Percentiles rank a stretch among this genome's conserved stretches.
phyloP scores from a whole-genome alignment of 2,113 vertebrate genomes.

The Campylomormyrus tamandua region DNA sequence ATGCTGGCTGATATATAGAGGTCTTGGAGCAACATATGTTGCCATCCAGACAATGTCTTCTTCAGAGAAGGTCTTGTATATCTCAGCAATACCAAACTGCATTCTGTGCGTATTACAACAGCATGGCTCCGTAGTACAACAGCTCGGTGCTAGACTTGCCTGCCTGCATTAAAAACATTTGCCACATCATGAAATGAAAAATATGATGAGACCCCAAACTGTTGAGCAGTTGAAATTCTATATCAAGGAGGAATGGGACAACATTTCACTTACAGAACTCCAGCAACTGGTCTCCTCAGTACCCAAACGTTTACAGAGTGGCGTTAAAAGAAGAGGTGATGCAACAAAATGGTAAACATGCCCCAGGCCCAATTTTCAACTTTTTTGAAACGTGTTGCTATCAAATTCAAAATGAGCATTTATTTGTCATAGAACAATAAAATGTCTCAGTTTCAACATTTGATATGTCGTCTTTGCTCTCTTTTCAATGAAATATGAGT shows the following conservation, averaged over 20 bases:
- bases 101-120: no score
- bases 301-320: neutral
- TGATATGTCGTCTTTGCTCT: neutral
- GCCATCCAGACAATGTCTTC: no score
- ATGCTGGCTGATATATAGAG: no score
- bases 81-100: no score
- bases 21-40: no score
- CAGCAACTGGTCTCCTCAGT: neutral
- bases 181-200: neutral
- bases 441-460: neutral
- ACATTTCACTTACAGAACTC: neutral
- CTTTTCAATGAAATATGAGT: neutral
- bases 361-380: no score
- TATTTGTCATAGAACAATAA: neutral
- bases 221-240: neutral
- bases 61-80: no score
- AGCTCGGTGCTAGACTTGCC: no score
- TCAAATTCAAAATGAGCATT: neutral
- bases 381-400: neutral
- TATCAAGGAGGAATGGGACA: no score
- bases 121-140: no score
- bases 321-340: neutral
- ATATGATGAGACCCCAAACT: neutral
- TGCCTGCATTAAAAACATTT: neutral
- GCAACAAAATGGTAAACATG: neutral